Conservation (phyloP, 2,113 vertebrate species). For the Urocolius indicus region DNA sequence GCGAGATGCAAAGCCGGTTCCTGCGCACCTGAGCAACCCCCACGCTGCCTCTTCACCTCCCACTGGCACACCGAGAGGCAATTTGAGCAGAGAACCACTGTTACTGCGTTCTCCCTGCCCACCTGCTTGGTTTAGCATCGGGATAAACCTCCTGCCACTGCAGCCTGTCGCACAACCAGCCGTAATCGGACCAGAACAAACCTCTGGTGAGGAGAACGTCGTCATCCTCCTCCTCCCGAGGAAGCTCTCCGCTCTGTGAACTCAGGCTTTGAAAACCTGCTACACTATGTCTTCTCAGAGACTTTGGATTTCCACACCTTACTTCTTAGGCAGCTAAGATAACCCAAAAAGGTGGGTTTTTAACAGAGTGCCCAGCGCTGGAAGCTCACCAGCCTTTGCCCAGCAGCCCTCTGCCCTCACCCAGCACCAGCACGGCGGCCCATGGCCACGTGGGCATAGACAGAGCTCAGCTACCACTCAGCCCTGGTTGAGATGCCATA, state of each 20-base stretch:
- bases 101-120: background rate
- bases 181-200: background rate
- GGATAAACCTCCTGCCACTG: background rate
- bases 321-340: background rate
- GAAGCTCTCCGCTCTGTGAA: background rate
- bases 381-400: background rate
- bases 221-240: fast-evolving
- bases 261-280: background rate
- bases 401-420: background rate
- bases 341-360: fast-evolving
- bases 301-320: fast-evolving
- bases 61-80: background rate
- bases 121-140: background rate
- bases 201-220: background rate
- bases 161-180: background rate
- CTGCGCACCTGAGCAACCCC: fast-evolving
- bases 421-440: no score
- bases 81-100: background rate
- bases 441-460: fast-evolving
- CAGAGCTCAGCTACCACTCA: fast-evolving
- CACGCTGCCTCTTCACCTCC: background rate
- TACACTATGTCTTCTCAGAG: fast-evolving
- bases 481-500: background rate
- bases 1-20: fast-evolving
- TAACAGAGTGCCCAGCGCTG: background rate